Conservation (phyloP, 2,888 invertebrate genomes). For the Mimas tiliae region DNA sequence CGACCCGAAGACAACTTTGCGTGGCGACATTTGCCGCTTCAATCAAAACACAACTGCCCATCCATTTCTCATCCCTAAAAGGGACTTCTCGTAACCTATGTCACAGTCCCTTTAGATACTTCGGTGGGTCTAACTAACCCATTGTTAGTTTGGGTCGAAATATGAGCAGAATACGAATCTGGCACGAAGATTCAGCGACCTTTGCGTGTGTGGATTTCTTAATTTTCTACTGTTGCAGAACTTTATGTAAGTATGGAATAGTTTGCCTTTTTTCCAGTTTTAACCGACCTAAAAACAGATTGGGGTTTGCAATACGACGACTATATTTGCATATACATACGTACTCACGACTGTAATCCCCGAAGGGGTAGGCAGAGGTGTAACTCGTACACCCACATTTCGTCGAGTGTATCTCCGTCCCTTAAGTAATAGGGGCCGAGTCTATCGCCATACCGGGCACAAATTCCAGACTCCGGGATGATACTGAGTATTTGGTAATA, state of each 20-base stretch:
- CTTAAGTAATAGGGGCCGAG: too few relatives aligned
- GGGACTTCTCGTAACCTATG: constrained; percentile 36
- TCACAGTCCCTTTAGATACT: constrained; percentile 45
- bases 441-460: too few relatives aligned
- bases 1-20: constrained; percentile 1
- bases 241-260: neutral
- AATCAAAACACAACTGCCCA: constrained; percentile 28
- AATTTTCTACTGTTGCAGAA: constrained; percentile 39
- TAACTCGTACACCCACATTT: too few relatives aligned
- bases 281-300: too few relatives aligned
- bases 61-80: constrained; percentile 29
- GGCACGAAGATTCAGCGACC: constrained; percentile 37
- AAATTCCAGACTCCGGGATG: too few relatives aligned
- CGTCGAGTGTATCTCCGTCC: too few relatives aligned
- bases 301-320: too few relatives aligned
- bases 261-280: too few relatives aligned
- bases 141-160: constrained; percentile 48
- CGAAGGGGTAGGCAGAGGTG: too few relatives aligned
- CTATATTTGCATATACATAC: too few relatives aligned
- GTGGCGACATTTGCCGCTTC: constrained; percentile 18
- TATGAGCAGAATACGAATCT: constrained; percentile 52
- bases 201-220: constrained; percentile 44
- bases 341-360: too few relatives aligned
- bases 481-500: too few relatives aligned
- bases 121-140: constrained; percentile 52